These are phyloP conservation scores for Lophochroa leadbeateri DNA, from an alignment of 2,113 vertebrate genomes.

Conservation along the genomic window DNA sequence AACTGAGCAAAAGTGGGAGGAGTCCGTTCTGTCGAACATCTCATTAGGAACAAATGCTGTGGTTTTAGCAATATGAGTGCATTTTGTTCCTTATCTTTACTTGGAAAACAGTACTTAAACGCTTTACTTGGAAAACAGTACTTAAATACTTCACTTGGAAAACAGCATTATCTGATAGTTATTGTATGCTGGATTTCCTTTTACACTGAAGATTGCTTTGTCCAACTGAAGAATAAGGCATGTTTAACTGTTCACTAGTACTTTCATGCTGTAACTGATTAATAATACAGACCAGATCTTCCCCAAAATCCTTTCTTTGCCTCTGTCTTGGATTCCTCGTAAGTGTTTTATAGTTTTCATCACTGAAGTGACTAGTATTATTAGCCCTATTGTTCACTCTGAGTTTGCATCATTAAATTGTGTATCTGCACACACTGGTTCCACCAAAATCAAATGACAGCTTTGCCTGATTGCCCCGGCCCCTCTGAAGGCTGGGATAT, in stretches of 20 bases:
- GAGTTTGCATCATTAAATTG: rapidly evolving
- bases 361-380: not conserved
- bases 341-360: not conserved
- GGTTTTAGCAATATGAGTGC: not conserved
- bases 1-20: not conserved
- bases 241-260: not conserved
- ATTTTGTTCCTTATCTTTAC: not conserved
- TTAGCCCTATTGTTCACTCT: not conserved
- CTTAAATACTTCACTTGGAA: not conserved
- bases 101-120: not conserved
- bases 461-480: not conserved
- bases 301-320: not conserved
- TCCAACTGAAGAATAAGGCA: not conserved
- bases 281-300: not conserved
- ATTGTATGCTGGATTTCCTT: not conserved
- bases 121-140: not conserved
- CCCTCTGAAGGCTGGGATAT: not conserved
- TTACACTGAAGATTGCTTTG: not conserved
- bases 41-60: not conserved
- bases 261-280: not conserved
- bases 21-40: not conserved
- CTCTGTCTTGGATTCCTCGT: not conserved
- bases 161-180: not conserved
- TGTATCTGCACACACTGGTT: not conserved
- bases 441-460: rapidly evolving